These are phyloP conservation scores for Trichopoda pennipes DNA, from an alignment of 2,888 invertebrate genomes.

Conservation along the genomic window DNA sequence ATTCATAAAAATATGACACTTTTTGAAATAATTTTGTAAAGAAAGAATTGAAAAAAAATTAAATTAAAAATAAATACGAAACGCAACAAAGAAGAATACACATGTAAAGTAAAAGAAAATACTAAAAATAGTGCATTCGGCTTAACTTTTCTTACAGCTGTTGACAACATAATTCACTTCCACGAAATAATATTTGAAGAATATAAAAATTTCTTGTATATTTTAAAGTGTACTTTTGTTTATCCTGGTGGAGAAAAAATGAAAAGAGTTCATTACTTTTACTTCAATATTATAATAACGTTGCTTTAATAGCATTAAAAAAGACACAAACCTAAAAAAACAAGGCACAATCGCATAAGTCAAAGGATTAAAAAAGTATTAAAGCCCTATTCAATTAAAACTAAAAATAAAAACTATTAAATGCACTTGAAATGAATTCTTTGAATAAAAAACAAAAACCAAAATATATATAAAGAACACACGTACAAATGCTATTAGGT, in stretches of 20 bases:
- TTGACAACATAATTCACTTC: constrained; percentile 77
- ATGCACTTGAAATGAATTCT: constrained; percentile 64
- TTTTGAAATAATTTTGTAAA: neutral
- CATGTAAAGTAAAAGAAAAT: constrained; percentile 7
- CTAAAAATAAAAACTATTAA: constrained; percentile 61
- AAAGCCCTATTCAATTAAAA: constrained; percentile 39
- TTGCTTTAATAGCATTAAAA: constrained; percentile 47
- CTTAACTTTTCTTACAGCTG: constrained; percentile 72
- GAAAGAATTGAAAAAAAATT: too few species aligned
- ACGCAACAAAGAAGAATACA: neutral
- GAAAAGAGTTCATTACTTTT: constrained; percentile 30
- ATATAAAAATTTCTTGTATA: constrained; percentile 6
- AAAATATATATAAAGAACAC: neutral
- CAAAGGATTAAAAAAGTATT: constrained; percentile 61
- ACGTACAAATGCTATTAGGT: constrained; percentile 47
- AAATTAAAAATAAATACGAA: constrained; percentile 7
- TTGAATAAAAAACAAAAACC: constrained; percentile 3
- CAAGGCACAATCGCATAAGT: constrained; percentile 51
- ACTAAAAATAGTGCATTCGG: constrained; percentile 18
- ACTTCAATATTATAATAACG: too few species aligned
- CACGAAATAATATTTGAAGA: constrained; percentile 46
- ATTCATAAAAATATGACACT: too few species aligned
- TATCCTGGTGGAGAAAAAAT: constrained; percentile 27
- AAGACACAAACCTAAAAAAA: constrained; percentile 2
- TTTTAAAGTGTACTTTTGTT: constrained; percentile 5